Conservation (phyloP, 2,888 invertebrate genomes). For the Eurytoma californica region DNA sequence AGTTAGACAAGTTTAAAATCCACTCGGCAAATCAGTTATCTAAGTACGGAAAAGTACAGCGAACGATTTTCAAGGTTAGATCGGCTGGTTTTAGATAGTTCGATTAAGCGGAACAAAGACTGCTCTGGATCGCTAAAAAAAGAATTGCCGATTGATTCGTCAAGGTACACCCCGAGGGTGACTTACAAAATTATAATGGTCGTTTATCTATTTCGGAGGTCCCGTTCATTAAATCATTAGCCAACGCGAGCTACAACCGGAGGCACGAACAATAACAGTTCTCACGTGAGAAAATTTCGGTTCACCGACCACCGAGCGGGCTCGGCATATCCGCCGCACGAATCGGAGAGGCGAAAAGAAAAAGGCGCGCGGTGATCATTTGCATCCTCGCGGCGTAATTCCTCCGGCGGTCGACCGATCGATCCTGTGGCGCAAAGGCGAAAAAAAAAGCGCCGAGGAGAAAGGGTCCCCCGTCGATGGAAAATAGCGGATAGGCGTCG, state of each 20-base stretch:
- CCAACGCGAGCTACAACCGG: too few relatives aligned
- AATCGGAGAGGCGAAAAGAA: neutral
- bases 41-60: too few relatives aligned
- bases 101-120: conserved; percentile 12
- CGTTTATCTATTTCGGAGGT: too few relatives aligned
- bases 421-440: neutral
- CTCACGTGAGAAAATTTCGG: too few relatives aligned
- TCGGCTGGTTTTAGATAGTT: neutral
- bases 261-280: too few relatives aligned
- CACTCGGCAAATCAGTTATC: too few relatives aligned
- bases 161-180: conserved; percentile 11
- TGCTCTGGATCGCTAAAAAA: neutral
- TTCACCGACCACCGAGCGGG: too few relatives aligned
- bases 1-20: too few relatives aligned
- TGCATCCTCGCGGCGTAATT: neutral
- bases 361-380: neutral
- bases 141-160: conserved; percentile 21
- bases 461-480: conserved; percentile 20
- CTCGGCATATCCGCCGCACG: too few relatives aligned
- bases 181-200: conserved; percentile 2
- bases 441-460: conserved; percentile 1
- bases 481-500: conserved; percentile 31
- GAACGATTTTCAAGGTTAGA: too few relatives aligned
- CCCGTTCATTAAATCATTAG: too few relatives aligned
- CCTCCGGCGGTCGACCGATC: neutral